Conservation (phyloP, 1,140 invertebrate species). For the Drosophila triauraria region DNA sequence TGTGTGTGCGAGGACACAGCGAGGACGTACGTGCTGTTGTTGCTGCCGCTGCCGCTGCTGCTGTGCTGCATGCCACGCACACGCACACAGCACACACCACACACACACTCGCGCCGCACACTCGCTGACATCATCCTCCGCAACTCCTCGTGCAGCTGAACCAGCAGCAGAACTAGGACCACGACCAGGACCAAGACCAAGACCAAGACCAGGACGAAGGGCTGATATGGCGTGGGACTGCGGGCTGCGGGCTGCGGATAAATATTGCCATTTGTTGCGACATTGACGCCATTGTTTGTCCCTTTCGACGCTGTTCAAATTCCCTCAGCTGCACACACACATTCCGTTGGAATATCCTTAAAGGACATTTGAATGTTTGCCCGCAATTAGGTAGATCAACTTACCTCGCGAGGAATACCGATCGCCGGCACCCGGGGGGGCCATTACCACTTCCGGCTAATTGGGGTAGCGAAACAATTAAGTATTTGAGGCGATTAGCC, state of each 20-base stretch:
- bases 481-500: slow-evolving; percentile 28
- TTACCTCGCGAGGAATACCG: slow-evolving; percentile 13
- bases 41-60: slow-evolving; percentile 38
- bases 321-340: slow-evolving; percentile 22
- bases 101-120: slow-evolving; percentile 13
- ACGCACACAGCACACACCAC: slow-evolving; percentile 17
- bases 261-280: slow-evolving; percentile 61
- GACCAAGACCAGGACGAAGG: not conserved
- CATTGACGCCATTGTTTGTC: slow-evolving; percentile 49
- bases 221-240: slow-evolving; percentile 38
- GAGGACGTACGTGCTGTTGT: slow-evolving; percentile 68
- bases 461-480: slow-evolving; percentile 39
- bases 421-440: slow-evolving; percentile 34
- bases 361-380: slow-evolving; percentile 49
- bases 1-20: slow-evolving; percentile 61
- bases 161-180: slow-evolving; percentile 3
- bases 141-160: slow-evolving; percentile 34
- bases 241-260: slow-evolving; percentile 12
- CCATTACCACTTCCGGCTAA: slow-evolving; percentile 47
- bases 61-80: slow-evolving; percentile 60
- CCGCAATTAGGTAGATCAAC: slow-evolving; percentile 46
- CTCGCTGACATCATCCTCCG: slow-evolving; percentile 78
- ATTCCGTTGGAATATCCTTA: slow-evolving; percentile 29
- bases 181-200: not conserved
- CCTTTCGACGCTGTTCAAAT: slow-evolving; percentile 40